Base-by-base conservation (phyloP, 1,140 invertebrate species). In the Panagrolaimus sp. region DNA sequence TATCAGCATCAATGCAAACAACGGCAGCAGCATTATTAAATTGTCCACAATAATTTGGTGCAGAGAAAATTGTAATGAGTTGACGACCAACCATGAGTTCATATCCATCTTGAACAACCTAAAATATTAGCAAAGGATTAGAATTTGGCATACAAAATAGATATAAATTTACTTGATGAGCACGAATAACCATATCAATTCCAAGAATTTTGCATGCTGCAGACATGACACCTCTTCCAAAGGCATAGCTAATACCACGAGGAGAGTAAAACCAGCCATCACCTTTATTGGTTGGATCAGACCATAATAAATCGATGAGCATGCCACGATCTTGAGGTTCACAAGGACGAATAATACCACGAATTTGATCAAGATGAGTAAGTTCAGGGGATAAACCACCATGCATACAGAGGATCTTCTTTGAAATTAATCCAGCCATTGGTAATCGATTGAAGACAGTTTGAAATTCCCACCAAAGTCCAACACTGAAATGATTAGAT, bases 381-480 rank as follows among this genome's bases (percentile, higher is more conserved):
- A 77, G 62, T 38, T 77, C 71, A 15, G 75, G 74, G 15, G 71
- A 73, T 9, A 77, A 69, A 15, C 75, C 75, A n/a, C 75, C 75
- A 45, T 76, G 75, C 64, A 67, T 77, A 43, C 71, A 72, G 1
- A 72, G 43, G 3, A 72, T 67, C n/a, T 70, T 58, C 62, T 77
- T 77, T n/a, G 72, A 71, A 28, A 77, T 77, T 46, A 77, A 62
- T 9, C 71, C 72, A 21, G 72, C 69, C 72, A 76, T 67, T 5
- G 75, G 75, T 3, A 77, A 17, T 21, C 75, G 72, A 45, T 77
- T 77, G 69, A 77, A 77, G 38, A 76, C 52, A 15, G 65, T 52
- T 46, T 77, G 76, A 67, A 77, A 77, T 43, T 77, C 76, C 73
- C 73, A 78, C 75, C 75, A 77, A 4, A 76, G 48, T n/a, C 76